Evolutionary conservation across 1,140 invertebrate species (phyloP).

Genomic region (Capitella teleta): DNA sequence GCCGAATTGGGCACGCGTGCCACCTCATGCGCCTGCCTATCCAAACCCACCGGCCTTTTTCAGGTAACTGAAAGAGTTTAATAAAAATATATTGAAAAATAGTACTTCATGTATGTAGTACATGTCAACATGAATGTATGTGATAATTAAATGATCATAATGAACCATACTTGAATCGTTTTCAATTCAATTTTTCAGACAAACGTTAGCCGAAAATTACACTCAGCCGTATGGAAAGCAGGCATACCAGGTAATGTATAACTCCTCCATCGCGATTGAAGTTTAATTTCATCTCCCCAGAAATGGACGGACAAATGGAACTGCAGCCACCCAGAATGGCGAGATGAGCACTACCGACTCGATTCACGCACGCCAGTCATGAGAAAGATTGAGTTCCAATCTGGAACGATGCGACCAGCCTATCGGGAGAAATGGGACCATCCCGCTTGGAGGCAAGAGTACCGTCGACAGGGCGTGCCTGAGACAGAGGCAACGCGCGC

Average conservation of each 20-base stretch:
- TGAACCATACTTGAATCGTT: not conserved
- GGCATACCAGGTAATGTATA: not conserved
- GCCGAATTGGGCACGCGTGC: slow-evolving; percentile 10
- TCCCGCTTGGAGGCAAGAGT: slow-evolving; percentile 9
- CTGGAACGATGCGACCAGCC: slow-evolving; percentile 2
- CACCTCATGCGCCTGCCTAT: slow-evolving; percentile 10
- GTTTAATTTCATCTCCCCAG: not conserved
- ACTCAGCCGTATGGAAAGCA: not conserved
- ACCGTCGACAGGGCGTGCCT: not conserved
- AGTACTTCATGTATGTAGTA: no score
- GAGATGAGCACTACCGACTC: slow-evolving; percentile 5
- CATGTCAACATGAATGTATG: no score
- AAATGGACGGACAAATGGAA: slow-evolving; percentile 12
- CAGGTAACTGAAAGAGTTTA: not conserved
- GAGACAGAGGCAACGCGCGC: slow-evolving; percentile 3
- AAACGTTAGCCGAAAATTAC: slow-evolving; percentile 7
- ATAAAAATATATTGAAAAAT: no score
- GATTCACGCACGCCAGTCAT: slow-evolving; percentile 4
- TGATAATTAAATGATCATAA: not conserved
- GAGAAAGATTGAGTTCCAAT: slow-evolving; percentile 5
- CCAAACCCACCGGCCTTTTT: slow-evolving; percentile 9
- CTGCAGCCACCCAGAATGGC: slow-evolving; percentile 6
- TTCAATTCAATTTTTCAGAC: slow-evolving; percentile 1
- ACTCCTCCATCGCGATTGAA: not conserved
- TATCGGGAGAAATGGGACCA: not conserved